These are phyloP conservation scores for Rhorus exstirpatorius DNA, from an alignment of 2,888 invertebrate genomes.

Conservation along the genomic window DNA sequence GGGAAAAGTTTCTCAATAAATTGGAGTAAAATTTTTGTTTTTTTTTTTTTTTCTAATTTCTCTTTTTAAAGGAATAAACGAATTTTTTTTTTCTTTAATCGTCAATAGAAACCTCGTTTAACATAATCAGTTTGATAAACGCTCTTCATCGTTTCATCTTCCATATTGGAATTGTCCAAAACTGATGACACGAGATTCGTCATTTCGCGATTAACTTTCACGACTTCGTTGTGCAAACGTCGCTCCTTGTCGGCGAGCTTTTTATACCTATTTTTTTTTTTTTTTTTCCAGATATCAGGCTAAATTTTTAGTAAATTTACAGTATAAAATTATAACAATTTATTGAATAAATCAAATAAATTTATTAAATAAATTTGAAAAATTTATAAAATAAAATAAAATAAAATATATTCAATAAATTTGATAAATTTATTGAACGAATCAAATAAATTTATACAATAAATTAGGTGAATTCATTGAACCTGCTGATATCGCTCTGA, in stretches of 20 bases:
- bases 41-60: conserved; percentile 4
- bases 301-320: no score
- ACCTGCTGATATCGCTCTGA: conserved; percentile 88
- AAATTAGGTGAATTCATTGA: not conserved
- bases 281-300: no score
- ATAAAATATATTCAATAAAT: not conserved
- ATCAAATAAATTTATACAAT: no score
- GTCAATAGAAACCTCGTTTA: conserved; percentile 87
- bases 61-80: not conserved
- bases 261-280: conserved; percentile 85
- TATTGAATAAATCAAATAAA: no score
- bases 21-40: not conserved
- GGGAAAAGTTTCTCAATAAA: not conserved
- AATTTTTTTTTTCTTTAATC: conserved; percentile 60
- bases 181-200: conserved; percentile 81
- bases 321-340: no score
- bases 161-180: conserved; percentile 89
- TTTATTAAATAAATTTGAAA: no score
- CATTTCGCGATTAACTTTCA: conserved; percentile 87
- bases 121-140: conserved; percentile 89
- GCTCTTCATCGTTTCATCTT: conserved; percentile 89
- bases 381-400: not conserved
- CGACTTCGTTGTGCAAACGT: conserved; percentile 88
- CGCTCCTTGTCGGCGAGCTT: conserved; percentile 89
- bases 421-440: no score